Evolutionary conservation across 2,113 vertebrate species (phyloP).

Genomic region (Heteronetta atricapilla): DNA sequence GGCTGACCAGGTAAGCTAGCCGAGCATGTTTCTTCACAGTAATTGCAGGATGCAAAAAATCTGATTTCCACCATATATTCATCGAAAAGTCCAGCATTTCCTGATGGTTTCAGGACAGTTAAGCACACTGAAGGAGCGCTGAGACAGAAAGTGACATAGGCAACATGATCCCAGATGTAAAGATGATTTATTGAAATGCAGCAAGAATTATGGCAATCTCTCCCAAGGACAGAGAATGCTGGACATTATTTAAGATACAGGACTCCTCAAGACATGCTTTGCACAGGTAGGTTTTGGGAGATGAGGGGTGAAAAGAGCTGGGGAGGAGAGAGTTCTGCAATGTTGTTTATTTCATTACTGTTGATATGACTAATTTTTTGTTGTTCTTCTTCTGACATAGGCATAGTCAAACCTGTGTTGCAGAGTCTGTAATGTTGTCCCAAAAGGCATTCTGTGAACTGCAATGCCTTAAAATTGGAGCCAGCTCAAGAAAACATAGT

Average conservation of each 20-base stretch:
- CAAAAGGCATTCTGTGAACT: background rate
- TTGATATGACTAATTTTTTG: background rate
- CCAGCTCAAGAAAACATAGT: background rate
- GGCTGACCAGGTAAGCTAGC: background rate
- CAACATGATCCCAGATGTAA: background rate
- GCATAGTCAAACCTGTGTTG: background rate
- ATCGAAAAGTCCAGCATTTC: background rate
- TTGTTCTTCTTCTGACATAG: background rate
- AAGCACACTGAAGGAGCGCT: background rate
- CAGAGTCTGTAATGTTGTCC: background rate
- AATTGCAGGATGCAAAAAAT: background rate
- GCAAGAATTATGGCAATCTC: background rate
- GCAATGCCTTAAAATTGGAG: background rate
- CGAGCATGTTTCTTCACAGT: background rate
- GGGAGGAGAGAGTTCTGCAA: background rate
- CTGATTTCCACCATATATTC: background rate
- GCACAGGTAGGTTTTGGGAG: background rate
- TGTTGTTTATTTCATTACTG: background rate
- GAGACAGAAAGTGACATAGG: background rate
- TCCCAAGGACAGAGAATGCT: background rate
- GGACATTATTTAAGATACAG: background rate
- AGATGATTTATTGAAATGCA: background rate
- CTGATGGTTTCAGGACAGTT: background rate
- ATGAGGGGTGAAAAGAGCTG: accelerated
- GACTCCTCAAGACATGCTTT: background rate